These are phyloP conservation scores for Sminthurides bifidus DNA, from an alignment of 1,140 invertebrate species.

Conservation along the genomic window DNA sequence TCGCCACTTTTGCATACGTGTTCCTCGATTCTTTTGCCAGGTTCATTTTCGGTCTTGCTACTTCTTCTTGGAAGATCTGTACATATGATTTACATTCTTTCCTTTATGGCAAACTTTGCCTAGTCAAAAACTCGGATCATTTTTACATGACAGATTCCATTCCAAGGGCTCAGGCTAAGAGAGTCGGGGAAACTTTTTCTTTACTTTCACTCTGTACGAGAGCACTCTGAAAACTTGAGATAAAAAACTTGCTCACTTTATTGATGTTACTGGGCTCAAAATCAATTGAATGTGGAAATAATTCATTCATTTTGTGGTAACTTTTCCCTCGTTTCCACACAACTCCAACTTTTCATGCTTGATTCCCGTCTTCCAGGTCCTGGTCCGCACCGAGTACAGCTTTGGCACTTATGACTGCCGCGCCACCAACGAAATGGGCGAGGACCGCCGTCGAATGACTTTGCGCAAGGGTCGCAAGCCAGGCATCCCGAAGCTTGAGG, in stretches of 20 bases:
- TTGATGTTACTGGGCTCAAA: neutral
- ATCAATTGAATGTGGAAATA: neutral
- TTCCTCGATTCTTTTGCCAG: too few relatives aligned
- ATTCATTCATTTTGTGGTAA: neutral
- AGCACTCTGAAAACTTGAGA: neutral
- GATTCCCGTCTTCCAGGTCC: constrained; percentile 14
- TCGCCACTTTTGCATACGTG: too few relatives aligned
- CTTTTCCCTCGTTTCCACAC: neutral
- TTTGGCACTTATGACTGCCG: constrained; percentile 26
- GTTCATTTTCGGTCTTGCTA: too few relatives aligned
- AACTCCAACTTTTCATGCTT: neutral
- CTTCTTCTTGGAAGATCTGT: too few relatives aligned
- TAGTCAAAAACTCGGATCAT: too few relatives aligned
- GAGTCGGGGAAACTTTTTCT: too few relatives aligned
- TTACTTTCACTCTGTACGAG: too few relatives aligned
- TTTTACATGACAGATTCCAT: too few relatives aligned
- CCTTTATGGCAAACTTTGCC: too few relatives aligned
- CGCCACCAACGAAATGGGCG: constrained; percentile 27
- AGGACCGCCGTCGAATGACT: constrained; percentile 9
- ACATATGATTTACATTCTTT: too few relatives aligned
- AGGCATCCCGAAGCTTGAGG: constrained; percentile 9
- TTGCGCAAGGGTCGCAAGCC: constrained; percentile 27
- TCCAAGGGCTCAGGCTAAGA: too few relatives aligned
- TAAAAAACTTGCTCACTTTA: neutral
- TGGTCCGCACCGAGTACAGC: constrained; percentile 16